A percentile compares a stretch with the other conserved stretches of the same genome.
Conservation (phyloP, 2,888 invertebrate genomes). For the Scaptomyza cyrtandrae region DNA sequence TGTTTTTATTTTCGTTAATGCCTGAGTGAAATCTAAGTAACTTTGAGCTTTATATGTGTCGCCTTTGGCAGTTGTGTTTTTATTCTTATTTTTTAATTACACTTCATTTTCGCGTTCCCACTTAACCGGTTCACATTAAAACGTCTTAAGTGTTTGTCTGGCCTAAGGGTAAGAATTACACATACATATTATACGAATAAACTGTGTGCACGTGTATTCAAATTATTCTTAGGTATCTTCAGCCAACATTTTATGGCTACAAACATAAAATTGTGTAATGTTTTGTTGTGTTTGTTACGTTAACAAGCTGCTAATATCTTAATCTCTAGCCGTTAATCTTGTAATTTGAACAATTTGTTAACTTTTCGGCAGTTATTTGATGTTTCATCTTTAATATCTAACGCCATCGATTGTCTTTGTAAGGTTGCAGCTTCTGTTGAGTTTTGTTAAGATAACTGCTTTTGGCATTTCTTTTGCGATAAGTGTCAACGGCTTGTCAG, state of each 20-base stretch:
- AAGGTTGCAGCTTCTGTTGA: slow-evolving; percentile 4
- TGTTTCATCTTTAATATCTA: slow-evolving; percentile 31
- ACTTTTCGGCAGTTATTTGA: slow-evolving; percentile 31
- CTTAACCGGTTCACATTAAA: slow-evolving; percentile 61
- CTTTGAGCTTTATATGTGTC: slow-evolving; percentile 31
- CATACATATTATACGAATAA: not conserved
- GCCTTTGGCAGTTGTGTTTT: slow-evolving; percentile 29
- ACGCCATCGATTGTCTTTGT: slow-evolving; percentile 26
- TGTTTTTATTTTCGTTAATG: not conserved
- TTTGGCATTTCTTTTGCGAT: slow-evolving; percentile 24
- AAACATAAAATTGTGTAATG: not conserved
- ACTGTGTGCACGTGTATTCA: not conserved
- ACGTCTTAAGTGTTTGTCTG: slow-evolving; percentile 15
- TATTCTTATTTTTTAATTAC: slow-evolving; percentile 61
- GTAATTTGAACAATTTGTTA: not conserved
- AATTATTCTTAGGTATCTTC: not conserved
- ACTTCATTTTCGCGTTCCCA: slow-evolving; percentile 42
- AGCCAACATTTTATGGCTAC: slow-evolving; percentile 6
- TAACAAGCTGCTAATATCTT: slow-evolving; percentile 53
- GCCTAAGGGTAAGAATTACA: slow-evolving; percentile 26
- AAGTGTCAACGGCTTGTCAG: slow-evolving; percentile 58
- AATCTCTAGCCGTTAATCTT: slow-evolving; percentile 15
- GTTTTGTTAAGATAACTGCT: slow-evolving; percentile 7
- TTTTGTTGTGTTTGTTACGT: slow-evolving; percentile 18
- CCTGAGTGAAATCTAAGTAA: slow-evolving; percentile 16